Base-by-base conservation (phyloP, 2,888 invertebrate genomes). In the Agonopterix arenella region DNA sequence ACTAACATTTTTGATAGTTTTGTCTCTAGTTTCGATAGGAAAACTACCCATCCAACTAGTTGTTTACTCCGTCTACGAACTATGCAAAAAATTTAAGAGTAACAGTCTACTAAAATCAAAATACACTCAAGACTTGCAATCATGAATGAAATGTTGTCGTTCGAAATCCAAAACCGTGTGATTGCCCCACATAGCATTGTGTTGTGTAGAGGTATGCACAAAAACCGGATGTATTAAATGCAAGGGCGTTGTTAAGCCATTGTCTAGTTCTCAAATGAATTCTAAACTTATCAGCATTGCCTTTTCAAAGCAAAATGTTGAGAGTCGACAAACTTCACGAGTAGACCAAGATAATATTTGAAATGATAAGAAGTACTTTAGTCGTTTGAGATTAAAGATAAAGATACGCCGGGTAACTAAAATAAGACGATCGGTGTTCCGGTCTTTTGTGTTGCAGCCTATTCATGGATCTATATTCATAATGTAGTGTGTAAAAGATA, bases 151-250 rank as follows among this genome's bases (percentile, higher is more conserved):
- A 66, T 58, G 66, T 62, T 62, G 62, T 62, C 61, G 62, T 18
- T 67, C 63, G 70, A 60, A 74, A 74, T 65, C 55, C 53, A 65
- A 73, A 61, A 70, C 69, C 69, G 59, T 65, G 65, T 57, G 64
- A 68, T 68, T 68, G 67, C 58, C 60, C 64, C 56, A 68, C 61
- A 67, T 52, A 36, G 36, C 45, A 45, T 45, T 50, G 49, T 48
- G 18, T 18, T 18, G 36, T 40, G 43, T 11, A n/a, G 49, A 53
- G 44, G 47, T 36, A 49, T 46, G 50, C 49, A 49, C 47, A 55
- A 58, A 54, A 56, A 58, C 50, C 53, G 51, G 53, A 51, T 40
- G 48, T 54, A 47, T 53, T 28, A 47, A 55, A 54, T 49, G 52
- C 53, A 56, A 53, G 49, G 50, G 52, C 48, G 50, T 53, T 49